Evolutionary conservation across 2,888 invertebrate species (phyloP).

Genomic region (Sycophila texana): DNA sequence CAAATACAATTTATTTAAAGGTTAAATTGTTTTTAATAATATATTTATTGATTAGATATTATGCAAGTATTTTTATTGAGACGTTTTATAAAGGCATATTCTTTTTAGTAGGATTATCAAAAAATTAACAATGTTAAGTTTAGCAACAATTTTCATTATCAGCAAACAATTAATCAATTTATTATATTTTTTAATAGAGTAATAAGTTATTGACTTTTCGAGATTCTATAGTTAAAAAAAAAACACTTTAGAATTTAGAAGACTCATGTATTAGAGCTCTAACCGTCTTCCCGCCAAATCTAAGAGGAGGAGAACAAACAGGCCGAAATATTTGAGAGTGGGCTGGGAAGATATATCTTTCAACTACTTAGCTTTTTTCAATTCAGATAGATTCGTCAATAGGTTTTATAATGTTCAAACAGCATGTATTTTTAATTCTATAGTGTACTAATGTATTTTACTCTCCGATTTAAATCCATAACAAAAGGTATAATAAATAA

Average conservation of each 20-base stretch:
- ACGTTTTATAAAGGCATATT: neutral
- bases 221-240: neutral
- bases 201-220: neutral
- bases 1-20: too few species aligned
- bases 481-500: neutral
- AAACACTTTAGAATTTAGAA: constrained; percentile 26
- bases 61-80: neutral
- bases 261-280: neutral
- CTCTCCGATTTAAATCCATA: too few species aligned
- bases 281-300: constrained; percentile 19
- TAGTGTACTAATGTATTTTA: neutral
- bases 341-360: constrained; percentile 39
- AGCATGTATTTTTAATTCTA: constrained; percentile 4
- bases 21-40: too few species aligned
- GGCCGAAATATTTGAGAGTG: constrained; percentile 35
- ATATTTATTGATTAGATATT: neutral
- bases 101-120: too few species aligned
- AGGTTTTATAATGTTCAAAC: neutral
- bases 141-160: neutral
- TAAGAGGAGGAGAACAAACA: constrained; percentile 33
- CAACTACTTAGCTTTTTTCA: constrained; percentile 33
- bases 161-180: neutral
- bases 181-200: neutral
- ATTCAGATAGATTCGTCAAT: constrained; percentile 5
- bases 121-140: too few species aligned